Evolutionary conservation across 2,797 vertebrate species (phyloP), one percentile per base, ranked within the genome.

Genomic region (Phylloscopus collybita): DNA sequence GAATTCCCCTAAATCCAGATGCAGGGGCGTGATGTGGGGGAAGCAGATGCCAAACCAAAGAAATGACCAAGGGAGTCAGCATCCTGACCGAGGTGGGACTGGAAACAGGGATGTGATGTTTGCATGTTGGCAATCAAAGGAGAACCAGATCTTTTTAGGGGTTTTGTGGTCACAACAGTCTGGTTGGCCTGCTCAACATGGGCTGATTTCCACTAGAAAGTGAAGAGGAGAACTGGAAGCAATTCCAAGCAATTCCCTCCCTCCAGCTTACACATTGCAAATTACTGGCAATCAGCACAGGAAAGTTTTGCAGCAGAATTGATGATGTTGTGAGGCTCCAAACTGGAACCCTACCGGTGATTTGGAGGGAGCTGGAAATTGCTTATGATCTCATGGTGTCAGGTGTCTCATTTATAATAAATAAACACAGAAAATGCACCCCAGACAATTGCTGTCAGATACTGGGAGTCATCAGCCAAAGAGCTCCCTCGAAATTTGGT

Each of bases 321-420:
- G 92, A 96, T 95, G 90, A 82, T 86, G 73, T 85, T 93, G 70
- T 13, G 79, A 90, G 66, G 57, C 72, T 93, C 6, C 4, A 74
- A 87, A 79, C 88, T 91, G 92, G 94, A 94, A 83, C 73, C 78
- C 57, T 61, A 45, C n/a, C 0, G n/a, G 51, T 95, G 93, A 95
- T 92, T 90, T 93, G 88, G 88, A 93, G 90, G 89, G 70, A 82
- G 81, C 62, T 94, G 90, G 91, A 96, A 95, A 97, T 96, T 95
- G 91, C 93, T 95, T 86, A 60, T 92, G 94, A 94, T 86, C 93
- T 96, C 81, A 74, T 47, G 57, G 91, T 91, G 88, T 95, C 85
- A 92, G 91, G 83, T 92, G 93, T 85, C 76, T 96, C 94, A 82
- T 94, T 95, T 92, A 66, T 70, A 84, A 95, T 90, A 96, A 96